Percentiles rank a stretch among this genome's conserved stretches.
phyloP scores from a whole-genome alignment of 2,888 invertebrate species.

The Drosophila koepferae region DNA sequence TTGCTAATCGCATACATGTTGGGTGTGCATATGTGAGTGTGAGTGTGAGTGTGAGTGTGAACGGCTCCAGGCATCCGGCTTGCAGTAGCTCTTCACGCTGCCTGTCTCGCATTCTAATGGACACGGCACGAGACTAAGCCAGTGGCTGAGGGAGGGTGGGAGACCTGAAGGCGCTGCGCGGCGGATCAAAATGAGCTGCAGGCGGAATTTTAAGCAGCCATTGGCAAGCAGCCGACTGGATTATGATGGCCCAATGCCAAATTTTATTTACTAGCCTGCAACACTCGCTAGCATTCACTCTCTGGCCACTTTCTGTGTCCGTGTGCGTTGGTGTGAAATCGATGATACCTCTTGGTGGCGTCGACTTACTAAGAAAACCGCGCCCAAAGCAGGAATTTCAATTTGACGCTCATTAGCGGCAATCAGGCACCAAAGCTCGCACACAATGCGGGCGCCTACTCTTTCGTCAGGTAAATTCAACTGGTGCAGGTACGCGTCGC shows the following conservation, averaged over 20 bases:
- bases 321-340: slow-evolving; percentile 42
- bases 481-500: slow-evolving; percentile 23
- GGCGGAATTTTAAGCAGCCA: slow-evolving; percentile 62
- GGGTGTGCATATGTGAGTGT: not conserved
- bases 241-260: slow-evolving; percentile 57
- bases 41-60: not conserved
- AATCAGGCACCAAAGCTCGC: slow-evolving; percentile 52
- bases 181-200: slow-evolving; percentile 52
- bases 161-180: slow-evolving; percentile 23
- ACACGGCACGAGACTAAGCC: slow-evolving; percentile 8
- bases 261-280: slow-evolving; percentile 52
- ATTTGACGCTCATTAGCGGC: slow-evolving; percentile 75
- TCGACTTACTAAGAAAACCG: not conserved
- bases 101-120: slow-evolving; percentile 58
- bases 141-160: not conserved
- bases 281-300: slow-evolving; percentile 7
- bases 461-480: slow-evolving; percentile 33
- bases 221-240: slow-evolving; percentile 43
- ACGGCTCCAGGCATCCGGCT: slow-evolving; percentile 36
- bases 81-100: slow-evolving; percentile 39
- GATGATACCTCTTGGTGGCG: slow-evolving; percentile 32
- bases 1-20: not conserved
- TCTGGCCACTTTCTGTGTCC: not conserved
- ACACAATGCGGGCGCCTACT: slow-evolving; percentile 40
- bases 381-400: slow-evolving; percentile 63